Base-by-base conservation (phyloP, 2,888 invertebrate genomes). In the Heliconius erato region DNA sequence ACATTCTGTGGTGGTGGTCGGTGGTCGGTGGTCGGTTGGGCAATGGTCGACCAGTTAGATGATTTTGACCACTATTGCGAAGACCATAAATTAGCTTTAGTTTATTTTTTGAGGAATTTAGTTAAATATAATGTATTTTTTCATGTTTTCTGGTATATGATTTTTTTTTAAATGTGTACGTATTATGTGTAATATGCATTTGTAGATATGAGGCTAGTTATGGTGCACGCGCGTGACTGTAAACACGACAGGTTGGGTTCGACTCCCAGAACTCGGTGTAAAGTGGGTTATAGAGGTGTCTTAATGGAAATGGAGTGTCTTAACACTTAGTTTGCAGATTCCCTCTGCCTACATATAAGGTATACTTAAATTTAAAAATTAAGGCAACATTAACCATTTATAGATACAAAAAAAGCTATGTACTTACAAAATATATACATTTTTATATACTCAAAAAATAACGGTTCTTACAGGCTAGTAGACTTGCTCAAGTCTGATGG, bases 21-120 rank as follows among this genome's bases (percentile, higher is more conserved):
- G n/a, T n/a, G n/a, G 71, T 14, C 44, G 88, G 90, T 91, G n/a
- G 67, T 92, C 14, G 67, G 67, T 92, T 91, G 90, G 85, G 90
- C 88, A 91, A 86, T 82, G 80, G 79, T 81, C 49, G 74, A 67
- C 67, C 65, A 74, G 80, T 79, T 80, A 83, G 74, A 80, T 78
- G 44, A 83, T 76, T 82, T 79, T 84, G 74, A 80, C 67, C 82
- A 65, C 59, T 83, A 82, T 83, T n/a, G 44, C 63, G 4, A 26
- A 54, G 5, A 19, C 0, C 4, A 23, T 72, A 72, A 79, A 74
- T 40, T 49, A 19, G 35, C 32, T 59, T 35, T 35, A 35, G 26
- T 59, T 74, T 54, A 32, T 1, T 19, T 68, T 74, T 54, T 78
- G 14, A 35, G 35, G 59, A 76, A 76, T 76, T 35, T 12, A n/a